phyloP scores from a whole-genome alignment of 2,888 invertebrate species.

The Stratiomys singularior region DNA sequence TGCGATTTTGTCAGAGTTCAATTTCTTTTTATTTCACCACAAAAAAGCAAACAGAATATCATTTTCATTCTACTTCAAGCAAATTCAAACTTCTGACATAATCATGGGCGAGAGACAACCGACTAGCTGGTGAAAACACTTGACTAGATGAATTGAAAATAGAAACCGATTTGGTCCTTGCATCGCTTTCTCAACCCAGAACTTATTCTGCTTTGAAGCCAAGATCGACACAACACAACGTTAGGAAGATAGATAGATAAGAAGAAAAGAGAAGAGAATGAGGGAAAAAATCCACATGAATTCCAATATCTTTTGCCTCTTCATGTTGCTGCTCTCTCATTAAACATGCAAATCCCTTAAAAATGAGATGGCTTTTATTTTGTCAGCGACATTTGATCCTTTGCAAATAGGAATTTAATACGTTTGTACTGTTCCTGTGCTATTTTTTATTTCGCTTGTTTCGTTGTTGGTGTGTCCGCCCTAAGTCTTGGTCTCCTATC shows the following conservation, averaged over 20 bases:
- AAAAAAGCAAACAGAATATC: conserved; percentile 43
- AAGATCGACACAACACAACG: neutral
- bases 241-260: neutral
- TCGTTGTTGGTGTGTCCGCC: neutral
- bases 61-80: neutral
- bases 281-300: conserved; percentile 39
- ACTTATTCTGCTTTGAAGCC: conserved; percentile 1
- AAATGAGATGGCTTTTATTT: conserved; percentile 52
- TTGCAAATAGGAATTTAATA: conserved; percentile 52
- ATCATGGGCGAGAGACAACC: conserved; percentile 4
- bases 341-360: conserved; percentile 52
- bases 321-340: conserved; percentile 43
- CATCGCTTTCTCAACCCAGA: neutral
- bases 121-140: conserved; percentile 4
- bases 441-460: conserved; percentile 32
- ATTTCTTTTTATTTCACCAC: conserved; percentile 49
- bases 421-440: conserved; percentile 49
- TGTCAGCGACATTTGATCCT: conserved; percentile 51
- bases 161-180: conserved; percentile 23
- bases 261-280: neutral
- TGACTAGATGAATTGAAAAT: conserved; percentile 32
- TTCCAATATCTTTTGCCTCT: conserved; percentile 47
- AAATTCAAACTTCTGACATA: neutral
- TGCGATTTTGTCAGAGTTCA: conserved; percentile 50
- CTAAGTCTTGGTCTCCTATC: neutral